Conservation (phyloP, 2,113 vertebrate species). For the Ochotona princeps region DNA sequence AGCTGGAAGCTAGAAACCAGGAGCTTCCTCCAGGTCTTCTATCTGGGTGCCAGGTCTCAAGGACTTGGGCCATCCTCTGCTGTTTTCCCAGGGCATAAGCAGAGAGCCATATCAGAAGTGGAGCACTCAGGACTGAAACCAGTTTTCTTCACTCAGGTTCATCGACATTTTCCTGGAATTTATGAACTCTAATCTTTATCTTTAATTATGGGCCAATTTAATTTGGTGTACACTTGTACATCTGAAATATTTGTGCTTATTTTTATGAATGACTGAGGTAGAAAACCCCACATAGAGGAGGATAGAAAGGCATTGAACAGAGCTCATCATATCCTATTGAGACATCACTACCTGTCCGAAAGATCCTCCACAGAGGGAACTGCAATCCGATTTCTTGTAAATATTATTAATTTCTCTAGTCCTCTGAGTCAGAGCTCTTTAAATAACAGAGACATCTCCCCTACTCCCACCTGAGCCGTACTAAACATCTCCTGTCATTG, state of each 20-base stretch:
- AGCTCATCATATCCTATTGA: background rate
- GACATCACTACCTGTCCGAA: background rate
- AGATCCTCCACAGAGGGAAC: background rate
- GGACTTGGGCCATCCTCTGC: no score
- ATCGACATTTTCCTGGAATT: background rate
- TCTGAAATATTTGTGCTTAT: constrained; percentile 13
- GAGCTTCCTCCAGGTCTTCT: no score
- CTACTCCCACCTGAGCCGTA: background rate
- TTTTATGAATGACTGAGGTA: background rate
- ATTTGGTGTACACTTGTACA: background rate
- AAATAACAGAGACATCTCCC: background rate
- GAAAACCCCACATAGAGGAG: background rate
- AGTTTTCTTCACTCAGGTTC: background rate
- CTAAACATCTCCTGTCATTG: background rate
- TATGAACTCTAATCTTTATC: background rate
- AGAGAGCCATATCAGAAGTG: no score
- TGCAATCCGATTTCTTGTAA: background rate
- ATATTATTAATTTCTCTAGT: constrained; percentile 4
- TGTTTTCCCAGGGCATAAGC: no score
- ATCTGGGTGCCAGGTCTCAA: no score
- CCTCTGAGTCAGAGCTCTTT: background rate
- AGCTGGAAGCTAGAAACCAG: no score
- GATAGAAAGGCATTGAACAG: background rate
- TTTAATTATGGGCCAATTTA: background rate
- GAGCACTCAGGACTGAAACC: no score